Base-by-base conservation (phyloP, 2,888 invertebrate genomes). In the Calameuta pallipes region DNA sequence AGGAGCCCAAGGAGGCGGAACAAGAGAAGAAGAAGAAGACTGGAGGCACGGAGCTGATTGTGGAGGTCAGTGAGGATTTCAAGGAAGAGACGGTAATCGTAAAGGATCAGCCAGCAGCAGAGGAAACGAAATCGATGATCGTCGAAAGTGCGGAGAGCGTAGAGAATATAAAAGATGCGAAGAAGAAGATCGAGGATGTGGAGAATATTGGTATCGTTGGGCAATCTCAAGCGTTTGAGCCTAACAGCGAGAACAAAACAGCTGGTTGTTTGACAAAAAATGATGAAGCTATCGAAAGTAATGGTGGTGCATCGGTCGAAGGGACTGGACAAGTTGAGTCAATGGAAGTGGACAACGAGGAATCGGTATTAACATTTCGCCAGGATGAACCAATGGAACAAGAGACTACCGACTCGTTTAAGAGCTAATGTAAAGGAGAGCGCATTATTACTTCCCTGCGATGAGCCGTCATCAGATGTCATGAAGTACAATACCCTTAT, bases 341-440 rank as follows among this genome's bases (percentile, higher is more conserved):
- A 33, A 91, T 91, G 91, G 91, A 91, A 35, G 86, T 91, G 12
- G 91, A 91, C 74, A 87, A 83, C 36, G 90, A 89, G 73, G 89
- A 86, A 77, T 78, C 87, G 13, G 79, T 85, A 41, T 79, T 85
- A 13, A 83, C 80, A 41, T 85, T 86, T 75, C 88, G 87, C 68
- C 87, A 87, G 36, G 89, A 87, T 37, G 91, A 91, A 80, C 89
- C 90, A 36, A 91, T 91, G 91, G 91, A 91, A 70, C 88, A 91
- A 78, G 91, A 90, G 83, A 81, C 85, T 35, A 84, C 86, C 13
- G 89, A 89, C 76, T 82, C 83, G 76, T 82, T 87, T 76, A 90
- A 89, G 79, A 90, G 90, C 89, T 89, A 90, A 90, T 89, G 80
- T 79, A 78, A 30, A 33, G 30, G 33, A 70, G 70, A 70, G 70